Percentiles rank a stretch among this genome's conserved stretches.
These are phyloP conservation scores for Ophthalmolycus amberensis DNA, from an alignment of 2,113 vertebrate genomes.

Conservation along the genomic window DNA sequence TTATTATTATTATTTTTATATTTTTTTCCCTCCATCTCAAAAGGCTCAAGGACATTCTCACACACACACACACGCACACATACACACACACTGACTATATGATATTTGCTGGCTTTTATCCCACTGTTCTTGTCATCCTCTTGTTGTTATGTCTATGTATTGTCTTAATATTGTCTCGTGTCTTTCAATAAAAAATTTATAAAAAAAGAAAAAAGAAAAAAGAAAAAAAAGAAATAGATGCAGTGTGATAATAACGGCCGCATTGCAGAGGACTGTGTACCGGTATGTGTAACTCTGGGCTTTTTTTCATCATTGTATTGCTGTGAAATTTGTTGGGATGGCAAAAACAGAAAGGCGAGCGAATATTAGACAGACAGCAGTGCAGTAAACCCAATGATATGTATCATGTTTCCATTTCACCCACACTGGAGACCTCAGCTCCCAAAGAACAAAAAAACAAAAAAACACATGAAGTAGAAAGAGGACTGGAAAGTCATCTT, in stretches of 20 bases:
- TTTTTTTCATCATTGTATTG: conserved; percentile 17
- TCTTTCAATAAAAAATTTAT: too few species aligned
- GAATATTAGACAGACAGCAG: background rate
- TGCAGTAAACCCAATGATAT: conserved; percentile 36
- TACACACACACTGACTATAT: too few species aligned
- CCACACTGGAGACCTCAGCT: conserved; percentile 12
- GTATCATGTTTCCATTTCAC: conserved; percentile 29
- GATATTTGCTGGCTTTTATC: too few species aligned
- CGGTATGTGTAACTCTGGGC: background rate
- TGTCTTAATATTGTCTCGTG: too few species aligned
- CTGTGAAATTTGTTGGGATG: conserved; percentile 18
- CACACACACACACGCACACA: too few species aligned
- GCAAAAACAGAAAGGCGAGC: conserved; percentile 2
- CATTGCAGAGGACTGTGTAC: conserved; percentile 22
- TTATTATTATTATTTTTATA: too few species aligned
- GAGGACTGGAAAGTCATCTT: conserved; percentile 25
- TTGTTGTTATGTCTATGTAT: too few species aligned
- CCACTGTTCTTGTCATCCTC: too few species aligned
- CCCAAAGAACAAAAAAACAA: conserved; percentile 18
- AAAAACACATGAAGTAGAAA: background rate
- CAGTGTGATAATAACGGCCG: conserved; percentile 6
- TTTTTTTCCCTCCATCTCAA: too few species aligned
- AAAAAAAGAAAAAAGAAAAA: too few species aligned
- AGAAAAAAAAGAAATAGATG: conserved; percentile 18
- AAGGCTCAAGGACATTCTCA: too few species aligned